A percentile compares a stretch with the other conserved stretches of the same genome.
Evolutionary conservation across 2,888 invertebrate genomes (phyloP).

Genomic region (Sphinx pinastri): DNA sequence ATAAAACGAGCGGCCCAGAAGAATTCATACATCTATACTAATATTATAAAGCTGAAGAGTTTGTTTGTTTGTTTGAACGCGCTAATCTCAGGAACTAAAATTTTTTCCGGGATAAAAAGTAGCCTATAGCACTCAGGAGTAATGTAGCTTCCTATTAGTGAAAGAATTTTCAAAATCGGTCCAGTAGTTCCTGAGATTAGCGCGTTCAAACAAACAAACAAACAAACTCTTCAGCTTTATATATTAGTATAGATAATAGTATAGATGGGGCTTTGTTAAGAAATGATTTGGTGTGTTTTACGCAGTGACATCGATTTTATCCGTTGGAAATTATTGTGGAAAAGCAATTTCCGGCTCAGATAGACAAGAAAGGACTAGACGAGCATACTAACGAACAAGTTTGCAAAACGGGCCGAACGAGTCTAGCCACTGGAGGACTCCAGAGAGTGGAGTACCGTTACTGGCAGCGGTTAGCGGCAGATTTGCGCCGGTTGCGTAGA

Average conservation of each 20-base stretch:
- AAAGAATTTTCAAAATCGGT: too few relatives aligned
- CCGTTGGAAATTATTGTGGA: conserved; percentile 34
- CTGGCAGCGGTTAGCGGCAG: conserved; percentile 58
- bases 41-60: too few relatives aligned
- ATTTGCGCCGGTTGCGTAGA: conserved; percentile 55
- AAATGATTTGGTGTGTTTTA: not conserved
- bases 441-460: conserved; percentile 71
- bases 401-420: conserved; percentile 63
- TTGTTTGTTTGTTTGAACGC: too few relatives aligned
- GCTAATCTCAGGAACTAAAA: not conserved
- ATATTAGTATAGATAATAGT: too few relatives aligned
- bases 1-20: conserved; percentile 41
- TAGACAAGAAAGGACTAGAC: conserved; percentile 58
- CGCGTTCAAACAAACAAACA: too few relatives aligned
- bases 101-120: too few relatives aligned
- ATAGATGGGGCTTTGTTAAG: not conserved
- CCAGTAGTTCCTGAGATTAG: too few relatives aligned
- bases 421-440: conserved; percentile 61
- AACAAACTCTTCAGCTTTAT: too few relatives aligned
- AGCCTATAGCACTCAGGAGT: too few relatives aligned
- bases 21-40: conserved; percentile 29
- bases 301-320: not conserved
- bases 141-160: too few relatives aligned
- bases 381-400: conserved; percentile 63
- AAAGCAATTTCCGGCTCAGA: conserved; percentile 56